phyloP scores from a whole-genome alignment of 2,113 vertebrate genomes.

The Nipponia nippon region DNA sequence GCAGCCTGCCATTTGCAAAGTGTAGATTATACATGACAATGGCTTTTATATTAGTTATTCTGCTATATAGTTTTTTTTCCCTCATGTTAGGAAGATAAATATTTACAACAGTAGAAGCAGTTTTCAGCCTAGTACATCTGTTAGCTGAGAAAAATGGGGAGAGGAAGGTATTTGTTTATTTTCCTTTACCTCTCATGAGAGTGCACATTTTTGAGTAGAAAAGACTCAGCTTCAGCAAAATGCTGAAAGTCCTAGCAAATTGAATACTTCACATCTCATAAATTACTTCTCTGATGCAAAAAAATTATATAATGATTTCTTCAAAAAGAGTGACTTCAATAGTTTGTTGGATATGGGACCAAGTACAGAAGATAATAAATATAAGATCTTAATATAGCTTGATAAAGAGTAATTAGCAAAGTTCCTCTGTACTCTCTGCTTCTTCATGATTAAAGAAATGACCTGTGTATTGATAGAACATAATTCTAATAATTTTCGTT shows the following conservation, averaged over 20 bases:
- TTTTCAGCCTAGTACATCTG: neutral
- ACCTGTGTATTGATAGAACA: constrained; percentile 9
- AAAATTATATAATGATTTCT: neutral
- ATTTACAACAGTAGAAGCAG: neutral
- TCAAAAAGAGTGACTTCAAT: neutral
- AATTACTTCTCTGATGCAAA: constrained; percentile 2
- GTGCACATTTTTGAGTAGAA: neutral
- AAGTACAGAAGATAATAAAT: neutral
- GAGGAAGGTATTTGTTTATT: neutral
- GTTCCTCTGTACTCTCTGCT: neutral
- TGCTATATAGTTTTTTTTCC: neutral
- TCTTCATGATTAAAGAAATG: constrained; percentile 27
- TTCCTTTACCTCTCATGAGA: neutral
- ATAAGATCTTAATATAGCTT: constrained; percentile 1
- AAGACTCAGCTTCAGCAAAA: neutral
- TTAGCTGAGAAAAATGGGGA: neutral
- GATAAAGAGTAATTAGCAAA: constrained; percentile 41
- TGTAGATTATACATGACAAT: neutral
- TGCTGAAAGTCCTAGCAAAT: neutral
- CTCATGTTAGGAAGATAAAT: neutral
- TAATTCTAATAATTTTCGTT: neutral
- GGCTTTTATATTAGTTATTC: neutral
- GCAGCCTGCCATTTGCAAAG: neutral
- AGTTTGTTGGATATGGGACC: neutral
- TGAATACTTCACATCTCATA: neutral